phyloP scores from a whole-genome alignment of 2,113 vertebrate species.

The Ictalurus punctatus region DNA sequence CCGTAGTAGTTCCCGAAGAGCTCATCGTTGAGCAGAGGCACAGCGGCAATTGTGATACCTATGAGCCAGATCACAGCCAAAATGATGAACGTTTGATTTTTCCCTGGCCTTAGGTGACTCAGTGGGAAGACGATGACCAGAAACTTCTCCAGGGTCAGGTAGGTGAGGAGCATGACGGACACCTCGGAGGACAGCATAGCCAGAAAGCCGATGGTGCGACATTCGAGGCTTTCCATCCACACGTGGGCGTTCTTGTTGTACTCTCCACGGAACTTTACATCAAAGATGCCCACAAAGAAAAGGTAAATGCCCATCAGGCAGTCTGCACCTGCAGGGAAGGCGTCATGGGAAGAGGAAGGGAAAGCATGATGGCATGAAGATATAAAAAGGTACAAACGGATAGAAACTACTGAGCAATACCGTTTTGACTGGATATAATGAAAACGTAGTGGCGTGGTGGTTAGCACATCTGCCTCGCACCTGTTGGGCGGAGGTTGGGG shows the following conservation, averaged over 20 bases:
- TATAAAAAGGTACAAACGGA: background rate
- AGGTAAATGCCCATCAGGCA: constrained; percentile 86
- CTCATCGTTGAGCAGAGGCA: constrained; percentile 78
- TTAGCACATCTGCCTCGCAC: too few relatives aligned
- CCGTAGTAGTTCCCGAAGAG: constrained; percentile 86
- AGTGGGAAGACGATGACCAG: constrained; percentile 84
- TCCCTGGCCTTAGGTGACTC: constrained; percentile 76
- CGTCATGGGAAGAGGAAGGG: background rate
- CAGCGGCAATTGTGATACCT: constrained; percentile 76
- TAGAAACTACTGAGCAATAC: background rate
- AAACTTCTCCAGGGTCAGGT: constrained; percentile 85
- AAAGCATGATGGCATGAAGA: background rate
- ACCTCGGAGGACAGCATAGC: constrained; percentile 84
- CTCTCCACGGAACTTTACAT: constrained; percentile 79
- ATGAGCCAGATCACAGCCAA: constrained; percentile 77
- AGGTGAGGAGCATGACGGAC: constrained; percentile 81
- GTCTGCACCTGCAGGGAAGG: constrained; percentile 75
- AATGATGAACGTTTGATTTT: constrained; percentile 69
- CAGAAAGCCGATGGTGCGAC: constrained; percentile 77
- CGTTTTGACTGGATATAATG: background rate
- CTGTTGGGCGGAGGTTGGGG: too few relatives aligned
- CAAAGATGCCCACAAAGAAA: constrained; percentile 79
- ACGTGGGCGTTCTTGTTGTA: constrained; percentile 80
- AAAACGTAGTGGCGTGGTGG: background rate
- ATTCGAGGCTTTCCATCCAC: constrained; percentile 82